A percentile compares a stretch with the other conserved stretches of the same genome.
These are phyloP conservation scores for Drosophila silvestris DNA, from an alignment of 2,888 invertebrate genomes.

Conservation along the genomic window DNA sequence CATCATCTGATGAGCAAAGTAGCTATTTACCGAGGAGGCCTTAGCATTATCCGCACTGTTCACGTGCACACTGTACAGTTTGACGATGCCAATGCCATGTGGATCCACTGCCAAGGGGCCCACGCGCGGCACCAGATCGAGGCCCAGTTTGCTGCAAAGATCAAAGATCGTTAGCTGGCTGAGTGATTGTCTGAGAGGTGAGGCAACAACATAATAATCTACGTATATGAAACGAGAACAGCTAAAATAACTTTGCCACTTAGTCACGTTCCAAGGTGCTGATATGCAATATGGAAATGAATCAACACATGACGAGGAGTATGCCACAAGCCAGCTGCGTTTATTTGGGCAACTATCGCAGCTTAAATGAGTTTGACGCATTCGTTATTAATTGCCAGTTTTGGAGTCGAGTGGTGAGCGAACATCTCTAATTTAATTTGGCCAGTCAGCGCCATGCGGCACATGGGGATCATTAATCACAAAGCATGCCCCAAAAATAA, in stretches of 20 bases:
- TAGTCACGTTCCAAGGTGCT: slow-evolving; percentile 64
- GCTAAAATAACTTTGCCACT: slow-evolving; percentile 62
- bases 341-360: slow-evolving; percentile 41
- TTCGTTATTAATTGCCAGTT: slow-evolving; percentile 67
- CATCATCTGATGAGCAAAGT: background rate
- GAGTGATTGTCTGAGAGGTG: slow-evolving; percentile 26
- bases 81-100: slow-evolving; percentile 94
- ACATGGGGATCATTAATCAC: slow-evolving; percentile 68
- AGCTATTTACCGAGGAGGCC: slow-evolving; percentile 88
- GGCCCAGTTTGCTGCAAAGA: slow-evolving; percentile 92
- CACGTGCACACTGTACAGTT: slow-evolving; percentile 93
- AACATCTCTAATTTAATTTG: slow-evolving; percentile 68
- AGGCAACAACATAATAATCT: slow-evolving; percentile 9
- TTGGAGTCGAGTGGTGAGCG: slow-evolving; percentile 51
- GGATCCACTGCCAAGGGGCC: slow-evolving; percentile 96
- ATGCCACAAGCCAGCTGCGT: slow-evolving; percentile 49
- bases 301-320: slow-evolving; percentile 19
- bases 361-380: slow-evolving; percentile 64
- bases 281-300: slow-evolving; percentile 37
- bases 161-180: slow-evolving; percentile 24
- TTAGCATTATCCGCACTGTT: slow-evolving; percentile 91
- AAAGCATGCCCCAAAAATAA: slow-evolving; percentile 39
- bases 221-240: slow-evolving; percentile 22
- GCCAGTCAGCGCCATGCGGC: slow-evolving; percentile 58
- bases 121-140: slow-evolving; percentile 96